A percentile compares a stretch with the other conserved stretches of the same genome.
These are phyloP conservation scores for Lepus oiostolus DNA, from an alignment of 2,797 vertebrate species.

Conservation along the genomic window DNA sequence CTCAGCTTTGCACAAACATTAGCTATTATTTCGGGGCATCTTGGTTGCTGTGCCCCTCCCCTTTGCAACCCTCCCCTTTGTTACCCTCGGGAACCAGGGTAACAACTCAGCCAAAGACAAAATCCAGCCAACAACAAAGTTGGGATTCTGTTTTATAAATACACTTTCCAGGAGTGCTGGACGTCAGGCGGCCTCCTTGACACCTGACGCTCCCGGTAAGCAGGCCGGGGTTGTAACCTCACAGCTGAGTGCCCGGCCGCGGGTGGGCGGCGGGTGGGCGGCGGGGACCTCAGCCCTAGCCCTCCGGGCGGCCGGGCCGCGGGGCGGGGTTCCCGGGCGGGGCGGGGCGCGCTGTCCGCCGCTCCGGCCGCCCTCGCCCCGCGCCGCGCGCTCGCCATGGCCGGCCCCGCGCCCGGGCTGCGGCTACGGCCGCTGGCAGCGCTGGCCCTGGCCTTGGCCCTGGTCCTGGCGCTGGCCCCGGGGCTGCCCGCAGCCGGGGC, in stretches of 20 bases:
- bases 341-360: too few species aligned
- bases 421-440: neutral
- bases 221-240: fast-evolving
- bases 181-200: too few species aligned
- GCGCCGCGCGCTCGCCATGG: conserved; percentile 26
- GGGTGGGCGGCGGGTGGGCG: neutral
- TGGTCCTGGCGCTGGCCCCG: conserved; percentile 27
- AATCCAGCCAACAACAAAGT: neutral
- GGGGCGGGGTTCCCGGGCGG: too few species aligned
- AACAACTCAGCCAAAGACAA: neutral
- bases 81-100: too few species aligned
- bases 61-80: conserved; percentile 3
- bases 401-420: conserved; percentile 33
- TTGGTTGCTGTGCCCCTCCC: neutral
- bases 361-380: neutral
- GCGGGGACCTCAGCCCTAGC: too few species aligned
- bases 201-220: neutral
- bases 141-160: neutral
- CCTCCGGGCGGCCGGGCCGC: neutral
- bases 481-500: conserved; percentile 67
- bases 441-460: conserved; percentile 41
- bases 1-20: neutral
- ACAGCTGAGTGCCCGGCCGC: too few species aligned
- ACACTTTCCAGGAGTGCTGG: neutral
- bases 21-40: neutral